These are phyloP conservation scores for Pollenia labialis DNA, from an alignment of 2,888 invertebrate genomes.

Conservation along the genomic window DNA sequence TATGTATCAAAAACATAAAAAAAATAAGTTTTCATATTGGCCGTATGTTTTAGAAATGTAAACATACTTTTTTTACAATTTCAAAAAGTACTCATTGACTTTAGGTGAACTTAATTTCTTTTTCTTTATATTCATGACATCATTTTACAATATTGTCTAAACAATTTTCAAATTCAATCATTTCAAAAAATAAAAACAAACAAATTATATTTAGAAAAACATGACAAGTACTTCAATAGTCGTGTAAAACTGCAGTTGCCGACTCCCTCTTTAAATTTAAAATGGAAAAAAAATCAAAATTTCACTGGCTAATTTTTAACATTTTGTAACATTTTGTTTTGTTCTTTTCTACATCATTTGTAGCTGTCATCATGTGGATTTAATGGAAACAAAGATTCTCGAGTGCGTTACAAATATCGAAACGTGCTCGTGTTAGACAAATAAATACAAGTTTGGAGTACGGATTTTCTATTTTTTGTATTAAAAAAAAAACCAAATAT, in stretches of 20 bases:
- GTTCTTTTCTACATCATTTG: neutral
- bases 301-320: neutral
- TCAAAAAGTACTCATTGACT: constrained; percentile 5
- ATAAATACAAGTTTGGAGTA: neutral
- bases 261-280: neutral
- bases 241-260: too few relatives aligned
- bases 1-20: neutral
- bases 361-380: constrained; percentile 57
- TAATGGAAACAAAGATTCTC: constrained; percentile 43
- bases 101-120: constrained; percentile 10
- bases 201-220: neutral
- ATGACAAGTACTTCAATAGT: neutral
- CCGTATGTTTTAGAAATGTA: neutral
- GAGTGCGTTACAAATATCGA: neutral
- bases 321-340: neutral
- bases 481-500: neutral
- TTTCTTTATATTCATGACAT: neutral
- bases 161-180: neutral
- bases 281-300: constrained; percentile 1
- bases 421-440: neutral
- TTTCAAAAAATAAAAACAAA: neutral
- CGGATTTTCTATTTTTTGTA: neutral
- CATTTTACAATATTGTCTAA: constrained; percentile 2
- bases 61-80: neutral
- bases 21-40: neutral